A percentile compares a stretch with the other conserved stretches of the same genome.
phyloP scores from a whole-genome alignment of 2,888 invertebrate species.

The Stictocephala bisonia region DNA sequence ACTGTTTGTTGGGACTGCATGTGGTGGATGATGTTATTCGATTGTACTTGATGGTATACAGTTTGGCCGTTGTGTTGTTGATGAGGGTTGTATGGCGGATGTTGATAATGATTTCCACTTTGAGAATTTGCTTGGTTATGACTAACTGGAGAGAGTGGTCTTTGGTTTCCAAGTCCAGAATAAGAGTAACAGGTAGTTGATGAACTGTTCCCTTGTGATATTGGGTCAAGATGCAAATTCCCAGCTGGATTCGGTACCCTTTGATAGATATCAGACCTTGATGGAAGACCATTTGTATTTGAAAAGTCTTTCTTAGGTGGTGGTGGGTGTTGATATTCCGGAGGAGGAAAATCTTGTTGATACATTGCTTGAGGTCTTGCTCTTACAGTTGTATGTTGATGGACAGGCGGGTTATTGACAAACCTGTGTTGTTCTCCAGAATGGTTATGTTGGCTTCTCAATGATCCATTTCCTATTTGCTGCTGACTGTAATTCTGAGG shows the following conservation, averaged over 20 bases:
- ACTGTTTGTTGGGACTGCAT: conserved; percentile 42
- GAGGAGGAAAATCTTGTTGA: conserved; percentile 55
- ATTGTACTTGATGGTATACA: conserved; percentile 29
- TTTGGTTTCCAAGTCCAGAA: neutral
- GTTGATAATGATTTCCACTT: conserved; percentile 62
- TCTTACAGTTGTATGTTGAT: conserved; percentile 43
- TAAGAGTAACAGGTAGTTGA: no score
- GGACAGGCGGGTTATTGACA: conserved; percentile 39
- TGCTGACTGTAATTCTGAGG: conserved; percentile 18
- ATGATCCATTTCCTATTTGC: conserved; percentile 10
- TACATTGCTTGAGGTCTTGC: conserved; percentile 56
- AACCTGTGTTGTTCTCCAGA: conserved; percentile 38
- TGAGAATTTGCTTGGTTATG: conserved; percentile 53
- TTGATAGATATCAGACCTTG: conserved; percentile 53
- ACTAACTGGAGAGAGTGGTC: neutral
- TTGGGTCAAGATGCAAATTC: neutral
- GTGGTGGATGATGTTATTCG: conserved; percentile 49
- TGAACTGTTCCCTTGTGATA: neutral
- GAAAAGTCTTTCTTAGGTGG: conserved; percentile 54
- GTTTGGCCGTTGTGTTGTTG: conserved; percentile 63
- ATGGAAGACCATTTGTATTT: conserved; percentile 31
- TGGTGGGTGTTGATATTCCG: conserved; percentile 54
- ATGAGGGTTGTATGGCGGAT: conserved; percentile 64
- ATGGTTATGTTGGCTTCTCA: conserved; percentile 19
- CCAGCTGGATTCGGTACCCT: conserved; percentile 53